These are phyloP conservation scores for Labeo catla DNA, from an alignment of 2,113 vertebrate species.

Conservation along the genomic window DNA sequence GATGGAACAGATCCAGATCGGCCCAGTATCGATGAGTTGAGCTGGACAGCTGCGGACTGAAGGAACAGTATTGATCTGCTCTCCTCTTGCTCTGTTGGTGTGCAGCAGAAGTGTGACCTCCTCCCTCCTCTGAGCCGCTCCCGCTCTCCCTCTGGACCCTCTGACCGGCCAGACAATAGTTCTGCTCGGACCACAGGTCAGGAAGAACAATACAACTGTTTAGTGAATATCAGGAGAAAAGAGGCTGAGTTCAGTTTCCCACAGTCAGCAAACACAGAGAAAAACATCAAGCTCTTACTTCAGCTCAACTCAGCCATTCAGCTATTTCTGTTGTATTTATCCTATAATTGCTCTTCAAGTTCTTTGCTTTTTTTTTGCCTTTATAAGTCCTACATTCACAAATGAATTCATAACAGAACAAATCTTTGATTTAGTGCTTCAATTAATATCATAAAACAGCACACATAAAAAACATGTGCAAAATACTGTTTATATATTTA, in stretches of 20 bases:
- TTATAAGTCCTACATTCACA: not conserved
- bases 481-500: no score
- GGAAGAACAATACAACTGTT: constrained; percentile 61
- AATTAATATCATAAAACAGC: no score
- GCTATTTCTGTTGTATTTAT: not conserved
- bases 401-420: no score
- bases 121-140: constrained; percentile 28
- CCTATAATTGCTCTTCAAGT: not conserved
- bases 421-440: no score
- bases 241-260: constrained; percentile 25
- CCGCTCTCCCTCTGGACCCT: constrained; percentile 54
- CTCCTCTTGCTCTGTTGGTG: constrained; percentile 63
- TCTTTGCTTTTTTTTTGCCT: not conserved
- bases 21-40: constrained; percentile 62
- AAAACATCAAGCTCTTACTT: no score
- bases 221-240: constrained; percentile 45
- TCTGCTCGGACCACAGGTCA: constrained; percentile 15
- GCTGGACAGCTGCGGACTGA: constrained; percentile 74
- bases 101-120: constrained; percentile 53
- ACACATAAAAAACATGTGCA: no score
- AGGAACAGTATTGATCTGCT: constrained; percentile 75
- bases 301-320: not conserved
- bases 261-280: constrained; percentile 15
- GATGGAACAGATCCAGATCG: not conserved
- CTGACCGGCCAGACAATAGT: constrained; percentile 60